A percentile compares a stretch with the other conserved stretches of the same genome.
Evolutionary conservation across 2,888 invertebrate species (phyloP).

Genomic region (Drosophila quinaria): DNA sequence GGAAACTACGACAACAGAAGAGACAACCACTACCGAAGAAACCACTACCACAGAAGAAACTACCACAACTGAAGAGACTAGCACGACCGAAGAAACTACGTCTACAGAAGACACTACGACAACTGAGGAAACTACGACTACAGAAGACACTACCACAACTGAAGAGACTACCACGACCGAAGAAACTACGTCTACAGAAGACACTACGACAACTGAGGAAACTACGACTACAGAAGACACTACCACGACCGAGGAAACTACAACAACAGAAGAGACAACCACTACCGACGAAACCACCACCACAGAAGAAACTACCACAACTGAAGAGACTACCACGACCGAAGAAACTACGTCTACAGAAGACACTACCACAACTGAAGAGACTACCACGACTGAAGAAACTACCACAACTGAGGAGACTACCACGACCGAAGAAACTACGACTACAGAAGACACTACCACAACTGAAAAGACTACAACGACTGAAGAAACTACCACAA

Average conservation of each 20-base stretch:
- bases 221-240: background rate
- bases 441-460: background rate
- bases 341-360: background rate
- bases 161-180: background rate
- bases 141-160: background rate
- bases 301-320: background rate
- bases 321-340: background rate
- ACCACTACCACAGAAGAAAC: background rate
- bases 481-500: background rate
- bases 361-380: slow-evolving; percentile 1
- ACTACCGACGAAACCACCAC: background rate
- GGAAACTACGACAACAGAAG: background rate
- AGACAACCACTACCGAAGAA: background rate
- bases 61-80: background rate
- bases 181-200: background rate
- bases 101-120: background rate
- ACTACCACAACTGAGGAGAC: too few relatives aligned
- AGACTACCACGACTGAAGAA: background rate
- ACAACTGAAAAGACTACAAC: background rate
- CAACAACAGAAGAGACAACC: background rate
- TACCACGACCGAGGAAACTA: background rate
- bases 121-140: background rate
- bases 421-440: background rate
- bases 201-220: background rate
- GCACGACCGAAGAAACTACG: background rate